These are phyloP conservation scores for Melanocharis versteri DNA, from an alignment of 2,113 vertebrate genomes.

Conservation along the genomic window DNA sequence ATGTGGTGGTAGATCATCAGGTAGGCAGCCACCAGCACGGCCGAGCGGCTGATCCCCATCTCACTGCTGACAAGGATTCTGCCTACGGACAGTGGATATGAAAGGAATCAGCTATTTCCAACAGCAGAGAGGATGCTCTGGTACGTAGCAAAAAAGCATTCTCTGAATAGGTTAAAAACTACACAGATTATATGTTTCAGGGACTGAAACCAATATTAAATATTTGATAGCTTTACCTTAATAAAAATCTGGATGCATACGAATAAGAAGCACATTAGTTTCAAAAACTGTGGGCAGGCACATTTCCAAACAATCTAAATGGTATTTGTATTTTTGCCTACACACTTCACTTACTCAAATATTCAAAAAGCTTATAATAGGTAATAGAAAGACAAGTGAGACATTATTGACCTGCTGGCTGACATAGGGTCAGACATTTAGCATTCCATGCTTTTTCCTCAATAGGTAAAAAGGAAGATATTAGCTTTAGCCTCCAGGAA, in stretches of 20 bases:
- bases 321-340: neutral
- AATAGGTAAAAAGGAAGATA: neutral
- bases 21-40: slow-evolving; percentile 89
- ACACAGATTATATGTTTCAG: neutral
- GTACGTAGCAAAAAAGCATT: neutral
- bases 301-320: neutral
- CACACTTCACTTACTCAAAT: neutral
- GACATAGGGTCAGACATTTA: neutral
- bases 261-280: neutral
- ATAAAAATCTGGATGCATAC: neutral
- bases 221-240: neutral
- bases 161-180: neutral
- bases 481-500: neutral
- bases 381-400: neutral
- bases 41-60: slow-evolving; percentile 93
- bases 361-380: neutral
- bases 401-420: neutral
- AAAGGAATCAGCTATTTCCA: neutral
- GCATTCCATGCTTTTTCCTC: neutral
- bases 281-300: neutral
- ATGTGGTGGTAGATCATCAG: slow-evolving; percentile 97
- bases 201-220: neutral
- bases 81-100: slow-evolving; percentile 69
- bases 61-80: slow-evolving; percentile 93
- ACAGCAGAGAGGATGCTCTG: neutral